These are phyloP conservation scores for Drosophila seguyi DNA, from an alignment of 1,140 invertebrate genomes.

Conservation along the genomic window DNA sequence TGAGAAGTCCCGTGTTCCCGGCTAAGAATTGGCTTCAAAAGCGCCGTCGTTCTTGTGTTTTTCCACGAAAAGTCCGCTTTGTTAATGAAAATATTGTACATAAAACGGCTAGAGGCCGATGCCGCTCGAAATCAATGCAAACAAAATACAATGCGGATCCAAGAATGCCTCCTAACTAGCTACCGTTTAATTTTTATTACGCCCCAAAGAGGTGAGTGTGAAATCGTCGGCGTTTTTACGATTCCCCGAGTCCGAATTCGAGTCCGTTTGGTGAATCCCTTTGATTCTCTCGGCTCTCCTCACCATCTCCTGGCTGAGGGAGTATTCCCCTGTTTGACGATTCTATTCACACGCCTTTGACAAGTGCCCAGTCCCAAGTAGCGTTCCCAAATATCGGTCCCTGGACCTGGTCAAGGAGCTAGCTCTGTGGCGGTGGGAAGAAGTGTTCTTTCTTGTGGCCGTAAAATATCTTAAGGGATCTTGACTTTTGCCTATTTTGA, in stretches of 20 bases:
- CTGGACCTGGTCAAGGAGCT: constrained; percentile 32
- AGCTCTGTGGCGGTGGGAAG: constrained; percentile 18
- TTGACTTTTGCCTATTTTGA: constrained; percentile 76
- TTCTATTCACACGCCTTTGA: constrained; percentile 79
- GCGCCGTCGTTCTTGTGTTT: constrained; percentile 57
- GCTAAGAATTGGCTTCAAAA: constrained; percentile 58
- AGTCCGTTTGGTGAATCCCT: constrained; percentile 44
- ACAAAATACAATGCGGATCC: constrained; percentile 49
- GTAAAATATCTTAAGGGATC: constrained; percentile 71
- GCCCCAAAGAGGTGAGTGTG: constrained; percentile 65
- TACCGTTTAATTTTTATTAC: constrained; percentile 84
- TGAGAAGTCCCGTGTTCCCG: constrained; percentile 27
- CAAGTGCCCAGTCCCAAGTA: constrained; percentile 47
- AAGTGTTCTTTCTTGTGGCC: constrained; percentile 46
- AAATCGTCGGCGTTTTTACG: constrained; percentile 75
- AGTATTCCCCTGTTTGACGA: constrained; percentile 67
- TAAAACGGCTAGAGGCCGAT: constrained; percentile 47
- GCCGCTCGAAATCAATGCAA: constrained; percentile 62
- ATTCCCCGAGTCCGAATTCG: constrained; percentile 18
- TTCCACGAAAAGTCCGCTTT: constrained; percentile 72
- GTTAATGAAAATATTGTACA: constrained; percentile 69
- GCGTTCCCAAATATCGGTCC: not conserved
- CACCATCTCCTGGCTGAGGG: not conserved
- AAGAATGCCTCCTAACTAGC: constrained; percentile 76
- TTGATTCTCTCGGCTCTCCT: constrained; percentile 52